phyloP scores from a whole-genome alignment of 2,888 invertebrate species.

The Lithophane ornitopus region DNA sequence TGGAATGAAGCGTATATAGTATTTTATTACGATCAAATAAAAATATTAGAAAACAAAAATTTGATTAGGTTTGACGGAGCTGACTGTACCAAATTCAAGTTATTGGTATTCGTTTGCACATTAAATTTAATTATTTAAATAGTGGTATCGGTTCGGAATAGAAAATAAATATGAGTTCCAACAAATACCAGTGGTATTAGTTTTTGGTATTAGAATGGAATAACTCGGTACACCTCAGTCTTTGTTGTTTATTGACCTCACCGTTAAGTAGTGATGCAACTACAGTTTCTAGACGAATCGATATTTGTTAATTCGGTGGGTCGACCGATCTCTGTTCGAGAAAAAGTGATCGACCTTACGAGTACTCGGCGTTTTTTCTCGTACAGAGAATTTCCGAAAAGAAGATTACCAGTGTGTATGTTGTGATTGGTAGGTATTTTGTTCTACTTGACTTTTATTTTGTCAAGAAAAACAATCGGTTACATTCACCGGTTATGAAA shows the following conservation, averaged over 20 bases:
- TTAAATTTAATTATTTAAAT: too few relatives aligned
- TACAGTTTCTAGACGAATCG: slow-evolving; percentile 38
- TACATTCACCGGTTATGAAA: not conserved
- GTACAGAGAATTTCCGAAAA: not conserved
- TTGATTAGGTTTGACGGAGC: too few relatives aligned
- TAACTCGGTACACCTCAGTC: not conserved
- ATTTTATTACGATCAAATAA: too few relatives aligned
- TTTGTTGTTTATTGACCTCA: slow-evolving; percentile 4
- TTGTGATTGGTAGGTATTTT: not conserved
- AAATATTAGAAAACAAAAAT: too few relatives aligned
- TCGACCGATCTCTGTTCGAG: slow-evolving; percentile 5
- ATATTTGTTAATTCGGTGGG: slow-evolving; percentile 19
- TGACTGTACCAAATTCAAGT: too few relatives aligned
- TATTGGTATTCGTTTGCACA: too few relatives aligned
- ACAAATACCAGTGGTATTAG: too few relatives aligned
- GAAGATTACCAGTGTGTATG: too few relatives aligned
- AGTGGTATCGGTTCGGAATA: too few relatives aligned
- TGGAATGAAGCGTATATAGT: too few relatives aligned
- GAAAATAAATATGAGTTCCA: too few relatives aligned
- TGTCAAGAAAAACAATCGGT: not conserved
- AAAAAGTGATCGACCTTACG: not conserved
- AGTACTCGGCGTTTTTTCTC: not conserved
- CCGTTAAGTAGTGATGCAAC: slow-evolving; percentile 23
- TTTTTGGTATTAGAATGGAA: too few relatives aligned
- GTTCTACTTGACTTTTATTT: not conserved